Evolutionary conservation across 2,797 vertebrate species (phyloP).

Genomic region (Neosalanx taihuensis): DNA sequence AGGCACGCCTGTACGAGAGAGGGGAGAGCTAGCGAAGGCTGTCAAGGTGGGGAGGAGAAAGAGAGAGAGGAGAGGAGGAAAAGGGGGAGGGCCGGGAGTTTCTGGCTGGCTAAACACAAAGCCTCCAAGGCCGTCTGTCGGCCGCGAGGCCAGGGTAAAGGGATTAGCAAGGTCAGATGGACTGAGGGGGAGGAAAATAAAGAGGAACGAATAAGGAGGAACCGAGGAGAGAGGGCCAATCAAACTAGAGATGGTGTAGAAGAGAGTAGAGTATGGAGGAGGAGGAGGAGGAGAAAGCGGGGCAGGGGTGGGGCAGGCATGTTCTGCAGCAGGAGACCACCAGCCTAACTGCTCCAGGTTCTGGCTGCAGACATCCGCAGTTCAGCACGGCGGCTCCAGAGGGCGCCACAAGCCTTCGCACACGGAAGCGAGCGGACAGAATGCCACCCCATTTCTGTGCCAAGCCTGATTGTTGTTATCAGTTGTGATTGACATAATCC

Average conservation of each 20-base stretch:
- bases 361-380: not conserved
- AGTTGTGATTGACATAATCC: not conserved
- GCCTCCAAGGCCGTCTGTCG: constrained; percentile 16
- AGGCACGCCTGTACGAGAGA: constrained; percentile 1
- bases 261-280: not conserved
- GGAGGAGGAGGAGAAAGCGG: not conserved
- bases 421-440: not conserved
- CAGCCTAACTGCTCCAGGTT: constrained; percentile 7
- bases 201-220: not conserved
- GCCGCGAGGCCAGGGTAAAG: constrained; percentile 26
- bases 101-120: constrained; percentile 23
- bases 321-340: constrained; percentile 3
- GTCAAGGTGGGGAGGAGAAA: not conserved
- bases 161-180: constrained; percentile 50
- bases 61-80: not conserved
- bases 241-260: no score
- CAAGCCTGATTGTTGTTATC: not conserved
- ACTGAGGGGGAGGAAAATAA: constrained; percentile 3
- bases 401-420: not conserved
- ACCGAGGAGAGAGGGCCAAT: not conserved
- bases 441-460: not conserved
- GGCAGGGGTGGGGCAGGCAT: not conserved
- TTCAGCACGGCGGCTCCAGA: not conserved
- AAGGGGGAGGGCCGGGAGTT: constrained; percentile 3
- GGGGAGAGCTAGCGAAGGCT: constrained; percentile 9